These are phyloP conservation scores for Caenorhabditis sp. DNA, from an alignment of 2,888 invertebrate genomes.

Conservation along the genomic window DNA sequence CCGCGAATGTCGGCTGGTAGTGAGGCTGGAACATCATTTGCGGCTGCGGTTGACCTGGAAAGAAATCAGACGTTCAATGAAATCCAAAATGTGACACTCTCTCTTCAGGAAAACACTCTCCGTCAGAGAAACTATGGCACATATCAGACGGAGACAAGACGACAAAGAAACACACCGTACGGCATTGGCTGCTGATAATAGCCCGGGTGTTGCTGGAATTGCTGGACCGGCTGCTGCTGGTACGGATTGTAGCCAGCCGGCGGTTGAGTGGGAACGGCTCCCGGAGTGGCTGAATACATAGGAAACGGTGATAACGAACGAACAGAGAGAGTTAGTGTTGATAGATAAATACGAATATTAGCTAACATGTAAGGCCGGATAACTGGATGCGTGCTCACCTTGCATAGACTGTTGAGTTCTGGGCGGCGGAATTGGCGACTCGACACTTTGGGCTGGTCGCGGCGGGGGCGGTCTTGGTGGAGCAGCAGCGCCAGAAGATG, in stretches of 20 bases:
- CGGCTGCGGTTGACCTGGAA: conserved; percentile 66
- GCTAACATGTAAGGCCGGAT: no score
- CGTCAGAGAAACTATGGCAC: not conserved
- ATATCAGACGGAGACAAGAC: not conserved
- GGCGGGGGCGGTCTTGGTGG: conserved; percentile 70
- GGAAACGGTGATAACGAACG: not conserved
- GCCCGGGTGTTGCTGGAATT: conserved; percentile 55
- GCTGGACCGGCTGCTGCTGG: conserved; percentile 50
- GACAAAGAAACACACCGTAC: conserved; percentile 47
- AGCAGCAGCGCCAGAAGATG: conserved; percentile 30
- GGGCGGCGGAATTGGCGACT: conserved; percentile 69
- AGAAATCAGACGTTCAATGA: not conserved
- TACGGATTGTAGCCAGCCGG: conserved; percentile 67
- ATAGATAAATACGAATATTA: no score
- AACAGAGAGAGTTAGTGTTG: not conserved
- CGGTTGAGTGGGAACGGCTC: conserved; percentile 61
- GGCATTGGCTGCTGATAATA: conserved; percentile 56
- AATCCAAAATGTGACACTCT: no score
- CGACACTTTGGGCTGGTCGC: conserved; percentile 53
- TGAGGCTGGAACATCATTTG: conserved; percentile 63
- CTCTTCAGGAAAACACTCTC: no score
- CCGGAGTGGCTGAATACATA: conserved; percentile 52
- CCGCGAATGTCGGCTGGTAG: conserved; percentile 64
- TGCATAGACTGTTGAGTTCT: conserved; percentile 64
- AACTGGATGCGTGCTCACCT: conserved; percentile 63